These are phyloP conservation scores for Arrhopalites spinosus DNA, from an alignment of 2,888 invertebrate species.

Conservation along the genomic window DNA sequence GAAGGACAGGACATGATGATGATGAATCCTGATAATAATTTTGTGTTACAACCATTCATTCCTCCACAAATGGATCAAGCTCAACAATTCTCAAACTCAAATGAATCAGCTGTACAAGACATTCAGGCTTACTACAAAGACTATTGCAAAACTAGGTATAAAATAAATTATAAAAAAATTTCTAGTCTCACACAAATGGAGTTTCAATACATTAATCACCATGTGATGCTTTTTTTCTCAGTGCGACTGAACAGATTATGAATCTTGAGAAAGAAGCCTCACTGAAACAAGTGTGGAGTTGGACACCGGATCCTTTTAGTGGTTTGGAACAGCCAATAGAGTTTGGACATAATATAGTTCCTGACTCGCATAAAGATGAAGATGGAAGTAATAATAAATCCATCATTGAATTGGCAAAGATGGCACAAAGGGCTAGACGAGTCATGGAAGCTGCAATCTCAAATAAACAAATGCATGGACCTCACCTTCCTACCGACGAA, in stretches of 20 bases:
- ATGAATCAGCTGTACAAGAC: too few species aligned
- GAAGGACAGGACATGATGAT: slow-evolving; percentile 21
- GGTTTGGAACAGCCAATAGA: slow-evolving; percentile 48
- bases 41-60: too few species aligned
- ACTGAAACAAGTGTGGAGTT: slow-evolving; percentile 17
- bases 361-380: slow-evolving; percentile 23
- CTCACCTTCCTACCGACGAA: slow-evolving; percentile 38
- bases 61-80: background rate
- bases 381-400: slow-evolving; percentile 44
- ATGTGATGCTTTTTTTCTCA: too few species aligned
- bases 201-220: too few species aligned
- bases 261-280: background rate
- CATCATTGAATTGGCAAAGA: slow-evolving; percentile 49
- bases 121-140: slow-evolving; percentile 55
- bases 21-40: too few species aligned
- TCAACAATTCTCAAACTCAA: too few species aligned
- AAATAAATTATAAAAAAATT: too few species aligned
- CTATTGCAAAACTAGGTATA: too few species aligned
- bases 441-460: slow-evolving; percentile 43
- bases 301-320: slow-evolving; percentile 48
- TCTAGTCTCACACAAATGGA: too few species aligned
- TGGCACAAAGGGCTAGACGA: slow-evolving; percentile 50
- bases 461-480: slow-evolving; percentile 39
- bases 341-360: slow-evolving; percentile 44
- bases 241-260: too few species aligned